These are phyloP conservation scores for Tetragnatha versicolor DNA, from an alignment of 1,140 invertebrate genomes.

Conservation along the genomic window DNA sequence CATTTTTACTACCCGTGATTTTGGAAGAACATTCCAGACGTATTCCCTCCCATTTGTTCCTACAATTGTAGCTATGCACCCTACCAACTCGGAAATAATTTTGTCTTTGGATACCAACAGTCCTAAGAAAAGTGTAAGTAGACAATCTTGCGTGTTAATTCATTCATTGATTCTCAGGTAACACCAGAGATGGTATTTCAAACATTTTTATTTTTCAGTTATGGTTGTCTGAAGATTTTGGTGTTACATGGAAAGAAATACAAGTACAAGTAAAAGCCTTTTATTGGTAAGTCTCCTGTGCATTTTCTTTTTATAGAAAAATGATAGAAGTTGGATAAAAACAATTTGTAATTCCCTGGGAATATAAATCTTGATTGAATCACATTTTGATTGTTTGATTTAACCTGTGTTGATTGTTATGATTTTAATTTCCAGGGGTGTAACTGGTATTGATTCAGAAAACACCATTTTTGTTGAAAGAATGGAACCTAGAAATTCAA, in stretches of 20 bases:
- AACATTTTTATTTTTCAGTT: conserved; percentile 69
- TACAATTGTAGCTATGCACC: conserved; percentile 77
- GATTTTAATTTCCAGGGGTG: conserved; percentile 58
- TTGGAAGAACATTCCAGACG: conserved; percentile 72
- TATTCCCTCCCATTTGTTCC: conserved; percentile 76
- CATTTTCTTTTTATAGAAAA: background rate
- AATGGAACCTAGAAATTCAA: conserved; percentile 70
- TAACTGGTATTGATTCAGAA: conserved; percentile 56
- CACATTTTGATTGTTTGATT: background rate
- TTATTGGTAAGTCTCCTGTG: conserved; percentile 69
- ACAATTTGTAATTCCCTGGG: background rate
- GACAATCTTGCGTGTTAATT: no score
- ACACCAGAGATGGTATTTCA: no score
- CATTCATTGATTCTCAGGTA: conserved; percentile 18
- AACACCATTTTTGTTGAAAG: conserved; percentile 74
- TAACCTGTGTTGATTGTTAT: background rate
- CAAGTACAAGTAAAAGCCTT: conserved; percentile 79
- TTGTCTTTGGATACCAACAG: conserved; percentile 78
- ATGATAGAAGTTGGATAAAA: background rate
- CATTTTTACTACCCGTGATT: conserved; percentile 78
- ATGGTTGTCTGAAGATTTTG: conserved; percentile 78
- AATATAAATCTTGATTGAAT: background rate
- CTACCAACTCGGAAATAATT: conserved; percentile 70
- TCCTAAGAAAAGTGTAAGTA: conserved; percentile 71
- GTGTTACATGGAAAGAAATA: conserved; percentile 73